phyloP scores from a whole-genome alignment of 2,797 vertebrate genomes.

The Amazonetta brasiliensis region DNA sequence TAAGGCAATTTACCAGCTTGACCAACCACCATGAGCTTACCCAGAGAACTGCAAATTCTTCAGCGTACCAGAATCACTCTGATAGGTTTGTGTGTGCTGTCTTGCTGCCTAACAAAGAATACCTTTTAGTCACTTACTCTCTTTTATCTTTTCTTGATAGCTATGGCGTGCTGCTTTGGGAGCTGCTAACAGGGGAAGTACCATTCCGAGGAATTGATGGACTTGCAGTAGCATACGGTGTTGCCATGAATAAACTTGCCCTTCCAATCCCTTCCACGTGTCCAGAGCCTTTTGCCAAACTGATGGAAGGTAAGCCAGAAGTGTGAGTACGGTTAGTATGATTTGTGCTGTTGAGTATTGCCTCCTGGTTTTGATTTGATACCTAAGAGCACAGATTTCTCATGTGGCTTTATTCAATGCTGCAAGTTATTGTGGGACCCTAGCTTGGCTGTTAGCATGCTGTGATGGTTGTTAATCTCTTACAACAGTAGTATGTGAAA shows the following conservation, averaged over 20 bases:
- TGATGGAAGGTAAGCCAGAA: conserved; percentile 94
- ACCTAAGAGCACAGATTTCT: not conserved
- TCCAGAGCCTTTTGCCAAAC: conserved; percentile 93
- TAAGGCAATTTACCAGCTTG: not conserved
- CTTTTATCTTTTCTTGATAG: conserved; percentile 72
- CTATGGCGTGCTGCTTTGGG: conserved; percentile 96
- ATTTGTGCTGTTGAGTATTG: not conserved
- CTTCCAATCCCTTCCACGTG: conserved; percentile 95
- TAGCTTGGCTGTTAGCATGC: not conserved
- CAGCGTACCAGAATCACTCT: not conserved
- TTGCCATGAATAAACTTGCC: conserved; percentile 98
- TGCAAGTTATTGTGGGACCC: not conserved
- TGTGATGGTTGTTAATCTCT: not conserved
- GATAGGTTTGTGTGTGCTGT: not conserved
- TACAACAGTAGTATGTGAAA: not conserved
- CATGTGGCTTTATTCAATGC: not conserved
- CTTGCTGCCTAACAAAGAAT: not conserved
- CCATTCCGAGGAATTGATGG: conserved; percentile 95
- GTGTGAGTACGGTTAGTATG: not conserved
- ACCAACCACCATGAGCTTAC: not conserved
- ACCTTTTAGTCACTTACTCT: not conserved
- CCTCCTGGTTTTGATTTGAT: not conserved
- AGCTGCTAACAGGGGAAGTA: conserved; percentile 94
- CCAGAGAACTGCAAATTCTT: not conserved
- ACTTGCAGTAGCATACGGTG: conserved; percentile 94